phyloP scores from a whole-genome alignment of 2,797 vertebrate genomes.

The Rhinogobio ventralis region DNA sequence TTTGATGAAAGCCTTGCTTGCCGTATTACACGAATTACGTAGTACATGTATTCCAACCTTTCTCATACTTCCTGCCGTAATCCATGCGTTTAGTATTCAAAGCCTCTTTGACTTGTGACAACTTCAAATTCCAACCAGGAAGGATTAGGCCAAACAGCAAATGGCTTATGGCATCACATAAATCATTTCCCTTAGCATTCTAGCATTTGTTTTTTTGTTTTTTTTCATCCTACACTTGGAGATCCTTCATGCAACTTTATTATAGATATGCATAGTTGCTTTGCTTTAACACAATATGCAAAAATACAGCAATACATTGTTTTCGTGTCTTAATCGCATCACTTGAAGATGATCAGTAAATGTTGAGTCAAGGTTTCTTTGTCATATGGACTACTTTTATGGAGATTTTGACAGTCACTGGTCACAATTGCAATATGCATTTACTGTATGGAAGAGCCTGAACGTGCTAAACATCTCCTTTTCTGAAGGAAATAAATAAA shows the following conservation, averaged over 20 bases:
- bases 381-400: neutral
- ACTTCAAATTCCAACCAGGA: slow-evolving; percentile 55
- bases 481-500: neutral
- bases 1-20: slow-evolving; percentile 23
- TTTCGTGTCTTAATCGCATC: neutral
- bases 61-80: slow-evolving; percentile 34
- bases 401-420: neutral
- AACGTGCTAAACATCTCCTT: neutral
- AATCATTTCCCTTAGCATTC: slow-evolving; percentile 29
- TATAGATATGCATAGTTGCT: slow-evolving; percentile 5
- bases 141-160: slow-evolving; percentile 48
- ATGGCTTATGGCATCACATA: slow-evolving; percentile 33
- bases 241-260: slow-evolving; percentile 19
- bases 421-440: neutral
- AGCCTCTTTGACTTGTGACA: slow-evolving; percentile 56
- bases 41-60: slow-evolving; percentile 38
- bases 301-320: neutral
- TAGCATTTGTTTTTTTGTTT: neutral
- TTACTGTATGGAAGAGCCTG: neutral
- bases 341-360: neutral
- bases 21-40: slow-evolving; percentile 41
- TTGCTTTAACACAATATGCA: neutral
- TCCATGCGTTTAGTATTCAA: slow-evolving; percentile 59
- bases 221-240: neutral
- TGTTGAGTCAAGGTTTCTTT: neutral